Evolutionary conservation across 2,797 vertebrate species (phyloP).

Genomic region (Periophthalmus magnuspinnatus): DNA sequence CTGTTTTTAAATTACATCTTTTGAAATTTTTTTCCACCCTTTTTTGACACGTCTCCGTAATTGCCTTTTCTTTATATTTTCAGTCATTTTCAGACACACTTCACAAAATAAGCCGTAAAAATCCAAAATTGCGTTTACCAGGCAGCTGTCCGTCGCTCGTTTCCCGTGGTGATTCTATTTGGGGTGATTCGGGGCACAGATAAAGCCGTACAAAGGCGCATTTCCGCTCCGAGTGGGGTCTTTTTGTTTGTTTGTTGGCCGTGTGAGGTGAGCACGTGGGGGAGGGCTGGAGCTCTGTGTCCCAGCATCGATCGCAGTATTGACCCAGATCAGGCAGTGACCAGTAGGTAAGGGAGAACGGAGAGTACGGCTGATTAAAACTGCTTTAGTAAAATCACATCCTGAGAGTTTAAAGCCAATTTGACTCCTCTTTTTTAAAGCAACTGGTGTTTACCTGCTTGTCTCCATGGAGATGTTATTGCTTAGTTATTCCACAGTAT

Average conservation of each 20-base stretch:
- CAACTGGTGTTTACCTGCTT: no score
- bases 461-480: no score
- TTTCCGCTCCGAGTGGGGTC: background rate
- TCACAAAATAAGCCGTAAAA: background rate
- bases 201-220: background rate
- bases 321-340: conserved; percentile 3
- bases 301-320: background rate
- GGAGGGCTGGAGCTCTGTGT: background rate
- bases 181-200: background rate
- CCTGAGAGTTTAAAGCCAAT: background rate
- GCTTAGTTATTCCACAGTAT: no score
- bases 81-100: conserved; percentile 2
- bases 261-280: background rate
- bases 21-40: background rate
- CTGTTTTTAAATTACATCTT: conserved; percentile 1
- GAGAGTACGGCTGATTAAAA: background rate
- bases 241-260: background rate
- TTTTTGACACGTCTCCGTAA: background rate
- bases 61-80: conserved; percentile 1
- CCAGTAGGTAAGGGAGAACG: background rate
- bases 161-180: background rate
- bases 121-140: background rate
- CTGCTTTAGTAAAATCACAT: conserved; percentile 8
- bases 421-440: background rate
- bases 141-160: background rate